phyloP scores from a whole-genome alignment of 2,113 vertebrate species.

The Morone saxatilis region DNA sequence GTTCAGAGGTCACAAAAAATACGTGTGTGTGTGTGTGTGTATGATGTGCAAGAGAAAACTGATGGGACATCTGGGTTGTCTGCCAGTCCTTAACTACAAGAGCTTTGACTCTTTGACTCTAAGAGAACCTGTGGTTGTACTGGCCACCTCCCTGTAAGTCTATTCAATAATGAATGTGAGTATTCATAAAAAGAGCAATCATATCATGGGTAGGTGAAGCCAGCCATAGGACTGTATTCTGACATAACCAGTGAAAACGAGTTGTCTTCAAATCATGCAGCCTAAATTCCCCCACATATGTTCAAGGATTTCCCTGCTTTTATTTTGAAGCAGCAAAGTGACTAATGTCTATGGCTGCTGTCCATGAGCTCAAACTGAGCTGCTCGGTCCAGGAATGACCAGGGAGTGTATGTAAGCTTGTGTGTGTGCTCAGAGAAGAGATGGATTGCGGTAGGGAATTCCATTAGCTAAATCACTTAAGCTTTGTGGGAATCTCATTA shows the following conservation, averaged over 20 bases:
- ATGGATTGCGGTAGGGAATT: slow-evolving; percentile 34
- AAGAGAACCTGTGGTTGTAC: not conserved
- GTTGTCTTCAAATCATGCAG: not conserved
- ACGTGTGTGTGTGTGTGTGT: no score
- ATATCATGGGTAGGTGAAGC: not conserved
- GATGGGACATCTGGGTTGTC: not conserved
- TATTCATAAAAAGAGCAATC: not conserved
- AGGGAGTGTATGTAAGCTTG: not conserved
- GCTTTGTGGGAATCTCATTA: slow-evolving; percentile 72
- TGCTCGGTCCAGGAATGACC: not conserved
- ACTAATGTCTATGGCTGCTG: not conserved
- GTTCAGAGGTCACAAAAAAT: no score
- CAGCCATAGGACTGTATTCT: not conserved
- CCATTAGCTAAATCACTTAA: slow-evolving; percentile 74
- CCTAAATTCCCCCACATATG: no score
- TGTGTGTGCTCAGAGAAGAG: slow-evolving; percentile 22
- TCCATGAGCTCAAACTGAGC: not conserved
- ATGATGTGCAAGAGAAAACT: not conserved
- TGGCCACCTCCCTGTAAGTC: not conserved
- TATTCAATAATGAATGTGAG: not conserved
- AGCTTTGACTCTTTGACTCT: not conserved
- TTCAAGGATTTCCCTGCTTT: not conserved
- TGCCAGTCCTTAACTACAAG: not conserved
- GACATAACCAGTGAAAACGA: not conserved
- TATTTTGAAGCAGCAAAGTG: not conserved